These are phyloP conservation scores for Hemitrygon akajei DNA, from an alignment of 2,797 vertebrate species.

Conservation along the genomic window DNA sequence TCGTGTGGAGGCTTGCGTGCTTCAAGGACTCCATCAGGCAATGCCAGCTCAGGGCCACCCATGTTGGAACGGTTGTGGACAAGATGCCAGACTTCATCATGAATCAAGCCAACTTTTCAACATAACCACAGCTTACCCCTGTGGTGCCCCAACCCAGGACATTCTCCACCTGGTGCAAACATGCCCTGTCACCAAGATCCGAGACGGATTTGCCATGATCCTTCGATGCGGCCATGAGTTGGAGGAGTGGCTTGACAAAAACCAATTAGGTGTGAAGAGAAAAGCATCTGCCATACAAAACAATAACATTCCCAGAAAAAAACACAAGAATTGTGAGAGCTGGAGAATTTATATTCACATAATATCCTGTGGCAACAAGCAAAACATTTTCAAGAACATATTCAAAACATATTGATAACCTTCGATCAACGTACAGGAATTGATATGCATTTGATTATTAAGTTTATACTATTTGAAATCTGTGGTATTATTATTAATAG, in stretches of 20 bases:
- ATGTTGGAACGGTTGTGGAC: too few relatives aligned
- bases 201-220: too few relatives aligned
- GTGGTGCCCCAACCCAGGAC: too few relatives aligned
- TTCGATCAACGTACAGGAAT: slow-evolving; percentile 38
- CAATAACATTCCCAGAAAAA: background rate
- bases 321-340: background rate
- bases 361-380: background rate
- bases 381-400: background rate
- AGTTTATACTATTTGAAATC: slow-evolving; percentile 19
- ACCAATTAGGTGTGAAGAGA: background rate
- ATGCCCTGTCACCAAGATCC: too few relatives aligned
- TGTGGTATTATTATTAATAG: slow-evolving; percentile 39
- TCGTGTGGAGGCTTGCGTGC: background rate
- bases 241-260: too few relatives aligned
- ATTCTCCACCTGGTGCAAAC: too few relatives aligned
- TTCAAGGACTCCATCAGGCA: too few relatives aligned
- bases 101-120: too few relatives aligned
- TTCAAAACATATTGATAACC: slow-evolving; percentile 39
- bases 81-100: too few relatives aligned
- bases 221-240: too few relatives aligned
- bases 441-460: slow-evolving; percentile 14
- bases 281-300: background rate
- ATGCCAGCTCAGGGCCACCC: too few relatives aligned
- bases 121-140: too few relatives aligned
- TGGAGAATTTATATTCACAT: background rate